Percentiles rank a stretch among this genome's conserved stretches.
Evolutionary conservation across 2,888 invertebrate species (phyloP).

Genomic region (Caenorhabditis sp.): DNA sequence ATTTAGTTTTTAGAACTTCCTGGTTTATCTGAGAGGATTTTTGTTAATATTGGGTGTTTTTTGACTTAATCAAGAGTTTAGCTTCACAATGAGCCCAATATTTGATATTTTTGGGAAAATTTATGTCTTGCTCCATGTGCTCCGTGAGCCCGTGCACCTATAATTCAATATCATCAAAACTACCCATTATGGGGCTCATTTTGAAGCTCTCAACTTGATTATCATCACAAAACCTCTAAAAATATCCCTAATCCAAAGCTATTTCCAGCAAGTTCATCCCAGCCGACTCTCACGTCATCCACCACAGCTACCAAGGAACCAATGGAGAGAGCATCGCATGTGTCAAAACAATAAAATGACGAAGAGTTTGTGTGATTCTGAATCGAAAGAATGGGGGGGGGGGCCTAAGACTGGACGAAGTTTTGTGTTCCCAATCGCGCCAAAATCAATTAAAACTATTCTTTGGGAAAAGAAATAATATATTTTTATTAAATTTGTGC

Average conservation of each 20-base stretch:
- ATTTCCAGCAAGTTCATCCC: slow-evolving; percentile 71
- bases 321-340: not conserved
- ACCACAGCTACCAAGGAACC: not conserved
- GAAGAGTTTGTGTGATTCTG: not conserved
- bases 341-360: not conserved
- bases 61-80: no score
- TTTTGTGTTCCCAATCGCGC: not conserved
- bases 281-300: not conserved
- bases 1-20: no score
- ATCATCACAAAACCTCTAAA: not conserved
- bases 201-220: no score
- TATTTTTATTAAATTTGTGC: no score
- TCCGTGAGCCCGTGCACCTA: no score
- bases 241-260: not conserved
- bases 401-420: not conserved
- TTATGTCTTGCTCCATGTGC: no score
- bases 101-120: no score
- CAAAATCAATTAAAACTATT: not conserved
- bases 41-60: no score
- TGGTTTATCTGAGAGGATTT: no score
- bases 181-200: no score
- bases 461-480: not conserved
- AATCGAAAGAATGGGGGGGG: not conserved
- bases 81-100: no score
- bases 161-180: no score